Evolutionary conservation across 2,888 invertebrate species (phyloP).

Genomic region (Aleiodes alternator): DNA sequence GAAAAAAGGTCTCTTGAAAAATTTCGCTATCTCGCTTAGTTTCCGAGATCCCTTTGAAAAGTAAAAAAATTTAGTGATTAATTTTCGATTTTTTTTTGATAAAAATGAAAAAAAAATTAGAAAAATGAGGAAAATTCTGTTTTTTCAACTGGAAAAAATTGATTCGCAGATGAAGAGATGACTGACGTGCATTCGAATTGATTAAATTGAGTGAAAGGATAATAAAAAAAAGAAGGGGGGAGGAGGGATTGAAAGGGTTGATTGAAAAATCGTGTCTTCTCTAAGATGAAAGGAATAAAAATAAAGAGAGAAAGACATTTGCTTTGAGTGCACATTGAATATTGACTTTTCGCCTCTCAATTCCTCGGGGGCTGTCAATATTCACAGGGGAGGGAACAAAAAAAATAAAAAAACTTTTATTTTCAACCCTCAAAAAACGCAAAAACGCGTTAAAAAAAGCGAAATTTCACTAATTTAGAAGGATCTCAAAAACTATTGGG

Average conservation of each 20-base stretch:
- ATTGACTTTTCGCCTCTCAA: slow-evolving; percentile 6
- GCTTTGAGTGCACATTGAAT: background rate
- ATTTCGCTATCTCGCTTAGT: no score
- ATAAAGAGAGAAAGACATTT: slow-evolving; percentile 24
- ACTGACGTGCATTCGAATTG: slow-evolving; percentile 1
- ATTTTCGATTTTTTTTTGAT: no score
- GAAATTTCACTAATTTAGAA: background rate
- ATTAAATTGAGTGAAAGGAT: background rate
- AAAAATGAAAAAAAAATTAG: background rate
- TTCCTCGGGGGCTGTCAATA: slow-evolving; percentile 19
- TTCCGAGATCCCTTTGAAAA: no score
- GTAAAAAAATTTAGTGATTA: no score
- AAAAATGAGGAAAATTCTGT: no score
- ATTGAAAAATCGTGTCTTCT: slow-evolving; percentile 38
- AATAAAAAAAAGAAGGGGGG: slow-evolving; percentile 15
- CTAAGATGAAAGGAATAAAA: slow-evolving; percentile 9
- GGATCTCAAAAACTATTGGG: no score
- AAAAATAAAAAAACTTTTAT: background rate
- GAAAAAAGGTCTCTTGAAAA: no score
- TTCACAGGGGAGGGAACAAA: slow-evolving; percentile 6
- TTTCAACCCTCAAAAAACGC: no score
- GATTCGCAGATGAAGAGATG: background rate
- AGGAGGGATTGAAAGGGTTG: slow-evolving; percentile 26
- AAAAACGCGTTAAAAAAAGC: slow-evolving; percentile 8
- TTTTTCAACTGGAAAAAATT: no score